Base-by-base conservation (phyloP, 2,113 vertebrate genomes). In the Baryphthengus martii region DNA sequence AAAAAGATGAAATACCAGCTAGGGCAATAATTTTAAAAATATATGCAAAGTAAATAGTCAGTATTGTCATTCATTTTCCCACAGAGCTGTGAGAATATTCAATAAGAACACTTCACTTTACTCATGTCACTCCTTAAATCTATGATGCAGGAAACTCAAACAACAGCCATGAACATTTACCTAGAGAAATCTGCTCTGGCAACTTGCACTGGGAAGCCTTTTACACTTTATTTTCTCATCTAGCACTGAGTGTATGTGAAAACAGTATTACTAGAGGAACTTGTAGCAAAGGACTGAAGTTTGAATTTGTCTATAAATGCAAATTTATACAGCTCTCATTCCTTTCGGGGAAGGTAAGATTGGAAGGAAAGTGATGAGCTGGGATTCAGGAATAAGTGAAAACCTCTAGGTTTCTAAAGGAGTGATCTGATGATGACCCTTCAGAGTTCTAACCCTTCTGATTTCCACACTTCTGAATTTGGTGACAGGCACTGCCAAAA, bases 391-490 rank as follows among this genome's bases (percentile, higher is more conserved):
- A 70, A 76, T 90, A 77, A 72, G 17, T 18, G 37, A 45, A 39
- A 63, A 42, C 13, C 19, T 82, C 29, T 45, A 26, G 33, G 7
- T 63, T 61, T 81, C 45, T 66, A 33, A 70, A 91, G 73, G 20
- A 67, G 37, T 15, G 39, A 3, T 74, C 39, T 62, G 53, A 42
- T 11, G n/a, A 45, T 10, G 50, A 66, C n/a, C 14, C 21, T 58
- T 73, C 59, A 84, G 45, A 19, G 7, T 85, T 78, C 42, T 40
- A 35, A 72, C 53, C 35, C 31, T 84, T 61, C 61, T 85, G 31
- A 67, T 91, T 85, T 88, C 93, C 93, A 82, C 52, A n/a, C 52
- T 76, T 82, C 9, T 75, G 81, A 89, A 52, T 71, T 15, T 4
- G 2, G 66, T 85, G 88, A 85, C 77, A 85, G 77, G 44, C 28